Base-by-base conservation (phyloP, 1,140 invertebrate genomes). In the Microplitis demolitor region DNA sequence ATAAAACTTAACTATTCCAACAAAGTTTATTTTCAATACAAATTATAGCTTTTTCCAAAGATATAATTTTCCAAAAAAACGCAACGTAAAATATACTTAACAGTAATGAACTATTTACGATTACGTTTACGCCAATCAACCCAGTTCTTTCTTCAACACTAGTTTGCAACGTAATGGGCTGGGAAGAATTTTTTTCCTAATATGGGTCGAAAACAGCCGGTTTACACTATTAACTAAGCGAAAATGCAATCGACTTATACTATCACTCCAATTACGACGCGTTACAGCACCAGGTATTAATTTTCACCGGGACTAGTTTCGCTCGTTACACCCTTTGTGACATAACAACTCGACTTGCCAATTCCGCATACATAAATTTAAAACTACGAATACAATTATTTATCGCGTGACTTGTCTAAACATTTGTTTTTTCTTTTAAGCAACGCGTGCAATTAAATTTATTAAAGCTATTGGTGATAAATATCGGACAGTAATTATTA, bases 261-360 rank as follows among this genome's bases (percentile, higher is more conserved):
- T 80, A 83, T 83, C 81, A 76, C 74, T 78, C 73, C 78, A 82
- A 83, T 87, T 85, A 82, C 82, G 84, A 87, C 85, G 85, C 74
- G 74, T 84, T 83, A 83, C 80, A 74, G 77, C 79, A 79, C 73
- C 77, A 33, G 13, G 50, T 45, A 77, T 78, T 77, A 71, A 78
- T 79, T 81, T 78, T 75, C 74, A 77, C 76, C 74, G 69, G 68
- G 70, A 61, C 39, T 62, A 53, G n/a, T 34, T 45, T 69, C 62
- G 66, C 75, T 79, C 77, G 77, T 78, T 81, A 78, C 56, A 50
- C 74, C 75, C 79, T 82, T 82, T 79, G 79, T 83, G 79, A 83
- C 78, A 81, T 81, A 82, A 83, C 79, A 69, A 77, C 76, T 58
- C 35, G 24, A 51, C n/a, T 66, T 45, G 8, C 35, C 62, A 66